Base-by-base conservation (phyloP, 2,888 invertebrate genomes). In the Leuctra nigra region DNA sequence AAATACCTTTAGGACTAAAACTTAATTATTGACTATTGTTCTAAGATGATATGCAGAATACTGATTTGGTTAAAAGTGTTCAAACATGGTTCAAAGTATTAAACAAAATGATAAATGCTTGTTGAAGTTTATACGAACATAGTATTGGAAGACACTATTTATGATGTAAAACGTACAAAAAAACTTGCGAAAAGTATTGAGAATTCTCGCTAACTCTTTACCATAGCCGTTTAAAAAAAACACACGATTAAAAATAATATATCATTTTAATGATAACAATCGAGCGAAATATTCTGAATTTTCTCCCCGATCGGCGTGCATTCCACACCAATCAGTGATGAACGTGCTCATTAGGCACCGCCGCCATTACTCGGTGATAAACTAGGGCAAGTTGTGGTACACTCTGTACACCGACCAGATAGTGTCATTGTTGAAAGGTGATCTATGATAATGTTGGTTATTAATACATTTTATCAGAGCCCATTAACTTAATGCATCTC, bases 391-490 rank as follows among this genome's bases (percentile, higher is more conserved):
- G 55, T 48, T 55, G 52, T 46, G 29, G 47, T 18, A 16, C 54
- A 59, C 56, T 62, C 64, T 55, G n/a, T n/a, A n/a, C n/a, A n/a
- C n/a, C 48, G 47, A 58, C 50, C 56, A 24, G 65, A 66, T 64
- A 65, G 65, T 67, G 50, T 50, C 50, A 35, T 22, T 18, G 16
- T 18, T 50, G 35, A 50, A 33, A 35, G 50, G 50, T 50, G 50
- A 50, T 50, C 20, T 50, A 33, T 35, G 50, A 50, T 50, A 50
- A 35, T 35, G 50, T 33, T 11, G 35, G 50, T 50, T 50, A 50
- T 50, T 50, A 50, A 50, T 50, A 50, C 16, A 35, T 33, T 50
- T 50, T 50, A 50, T 50, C 50, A 20, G 23, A 47, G 50, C 50
- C 33, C 50, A 50, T 50, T 50, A 50, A 50, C 50, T 33, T 33